A percentile compares a stretch with the other conserved stretches of the same genome.
Conservation (phyloP, 2,113 vertebrate genomes). For the Daphoenositta chrysoptera region DNA sequence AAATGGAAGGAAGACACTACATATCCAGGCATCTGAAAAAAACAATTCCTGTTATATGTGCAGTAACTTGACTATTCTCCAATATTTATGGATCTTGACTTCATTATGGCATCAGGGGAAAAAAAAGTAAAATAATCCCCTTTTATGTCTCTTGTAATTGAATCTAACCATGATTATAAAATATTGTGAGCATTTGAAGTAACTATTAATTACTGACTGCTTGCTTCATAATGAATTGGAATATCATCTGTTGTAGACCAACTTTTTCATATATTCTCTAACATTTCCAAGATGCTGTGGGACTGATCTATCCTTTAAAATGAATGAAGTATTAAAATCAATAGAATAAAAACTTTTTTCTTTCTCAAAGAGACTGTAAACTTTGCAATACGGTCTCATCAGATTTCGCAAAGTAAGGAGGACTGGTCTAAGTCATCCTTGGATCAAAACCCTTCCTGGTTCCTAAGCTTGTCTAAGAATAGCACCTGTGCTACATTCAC, state of each 20-base stretch:
- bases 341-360: neutral
- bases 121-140: conserved; percentile 54
- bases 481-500: neutral
- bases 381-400: neutral
- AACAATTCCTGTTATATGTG: neutral
- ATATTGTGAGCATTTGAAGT: conserved; percentile 55
- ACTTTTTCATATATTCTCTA: neutral
- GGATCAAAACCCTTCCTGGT: neutral
- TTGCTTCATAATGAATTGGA: conserved; percentile 64
- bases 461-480: neutral
- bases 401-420: neutral
- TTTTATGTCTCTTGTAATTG: conserved; percentile 61
- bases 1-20: neutral
- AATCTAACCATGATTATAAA: conserved; percentile 66
- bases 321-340: neutral
- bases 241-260: neutral
- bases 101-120: conserved; percentile 22
- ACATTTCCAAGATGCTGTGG: neutral
- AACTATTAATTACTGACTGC: conserved; percentile 61
- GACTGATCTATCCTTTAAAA: neutral
- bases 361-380: neutral
- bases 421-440: neutral
- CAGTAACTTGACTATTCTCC: conserved; percentile 4
- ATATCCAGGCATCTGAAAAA: neutral
- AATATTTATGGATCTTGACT: conserved; percentile 29